These are phyloP conservation scores for Melanerpes aurifrons DNA, from an alignment of 2,113 vertebrate genomes.

Conservation along the genomic window DNA sequence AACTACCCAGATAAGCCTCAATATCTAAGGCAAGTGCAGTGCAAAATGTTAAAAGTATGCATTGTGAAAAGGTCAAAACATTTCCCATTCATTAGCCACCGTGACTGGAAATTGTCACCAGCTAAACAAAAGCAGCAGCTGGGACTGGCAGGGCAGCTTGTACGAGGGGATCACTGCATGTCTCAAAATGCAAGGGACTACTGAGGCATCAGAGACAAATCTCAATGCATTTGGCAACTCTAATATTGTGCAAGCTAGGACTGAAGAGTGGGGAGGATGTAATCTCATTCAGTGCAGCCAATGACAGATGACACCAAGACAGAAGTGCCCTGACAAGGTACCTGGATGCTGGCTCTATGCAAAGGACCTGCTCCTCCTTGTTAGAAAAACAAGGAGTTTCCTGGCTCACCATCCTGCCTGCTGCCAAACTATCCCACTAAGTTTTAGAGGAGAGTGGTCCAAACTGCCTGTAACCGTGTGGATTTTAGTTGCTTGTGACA, in stretches of 20 bases:
- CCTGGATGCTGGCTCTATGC: not conserved
- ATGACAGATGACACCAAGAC: not conserved
- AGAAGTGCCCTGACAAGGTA: not conserved
- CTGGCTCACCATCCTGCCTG: not conserved
- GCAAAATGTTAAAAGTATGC: not conserved
- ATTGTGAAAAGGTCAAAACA: not conserved
- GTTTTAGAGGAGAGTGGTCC: not conserved
- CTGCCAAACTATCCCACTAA: not conserved
- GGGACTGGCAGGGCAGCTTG: not conserved
- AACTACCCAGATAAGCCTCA: not conserved
- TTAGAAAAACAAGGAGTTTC: not conserved
- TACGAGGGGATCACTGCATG: not conserved
- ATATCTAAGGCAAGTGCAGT: not conserved
- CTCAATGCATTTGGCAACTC: not conserved
- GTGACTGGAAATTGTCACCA: not conserved
- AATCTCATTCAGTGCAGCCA: not conserved
- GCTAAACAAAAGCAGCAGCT: not conserved
- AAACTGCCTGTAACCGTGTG: not conserved
- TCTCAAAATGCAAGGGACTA: not conserved
- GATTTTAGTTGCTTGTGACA: not conserved
- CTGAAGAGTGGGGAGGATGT: not conserved
- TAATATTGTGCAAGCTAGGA: not conserved
- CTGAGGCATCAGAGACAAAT: not conserved
- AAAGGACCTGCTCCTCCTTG: not conserved
- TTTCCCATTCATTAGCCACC: not conserved